Evolutionary conservation across 2,797 vertebrate genomes (phyloP).

Genomic region (Tangara arthus): DNA sequence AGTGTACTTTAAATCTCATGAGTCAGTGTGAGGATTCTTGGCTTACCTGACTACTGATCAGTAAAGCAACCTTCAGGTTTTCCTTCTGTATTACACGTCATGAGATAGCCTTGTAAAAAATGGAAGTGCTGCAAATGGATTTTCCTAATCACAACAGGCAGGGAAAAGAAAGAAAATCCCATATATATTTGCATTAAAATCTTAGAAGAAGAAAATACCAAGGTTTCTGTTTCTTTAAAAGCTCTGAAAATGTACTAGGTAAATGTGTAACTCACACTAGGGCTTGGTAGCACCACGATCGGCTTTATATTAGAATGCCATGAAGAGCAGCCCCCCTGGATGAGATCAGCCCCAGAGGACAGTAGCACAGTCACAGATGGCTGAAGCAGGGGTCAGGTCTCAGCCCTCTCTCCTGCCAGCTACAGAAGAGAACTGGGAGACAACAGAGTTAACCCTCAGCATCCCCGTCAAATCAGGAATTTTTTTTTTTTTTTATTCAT

Average conservation of each 20-base stretch:
- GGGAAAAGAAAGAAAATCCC: neutral
- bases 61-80: neutral
- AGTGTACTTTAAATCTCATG: neutral
- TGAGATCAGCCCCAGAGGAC: neutral
- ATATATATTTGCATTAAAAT: neutral
- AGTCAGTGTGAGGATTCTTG: neutral
- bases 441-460: neutral
- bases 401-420: neutral
- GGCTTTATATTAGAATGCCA: neutral
- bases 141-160: neutral
- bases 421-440: neutral
- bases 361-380: neutral
- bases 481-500: neutral
- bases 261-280: neutral
- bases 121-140: neutral
- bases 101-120: neutral
- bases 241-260: neutral
- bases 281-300: neutral
- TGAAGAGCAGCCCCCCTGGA: neutral
- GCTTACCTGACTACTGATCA: neutral
- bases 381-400: neutral
- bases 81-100: neutral
- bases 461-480: neutral
- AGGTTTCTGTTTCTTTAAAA: neutral
- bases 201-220: neutral